These are phyloP conservation scores for Mimumesa dahlbomi DNA, from an alignment of 2,888 invertebrate genomes.

Conservation along the genomic window DNA sequence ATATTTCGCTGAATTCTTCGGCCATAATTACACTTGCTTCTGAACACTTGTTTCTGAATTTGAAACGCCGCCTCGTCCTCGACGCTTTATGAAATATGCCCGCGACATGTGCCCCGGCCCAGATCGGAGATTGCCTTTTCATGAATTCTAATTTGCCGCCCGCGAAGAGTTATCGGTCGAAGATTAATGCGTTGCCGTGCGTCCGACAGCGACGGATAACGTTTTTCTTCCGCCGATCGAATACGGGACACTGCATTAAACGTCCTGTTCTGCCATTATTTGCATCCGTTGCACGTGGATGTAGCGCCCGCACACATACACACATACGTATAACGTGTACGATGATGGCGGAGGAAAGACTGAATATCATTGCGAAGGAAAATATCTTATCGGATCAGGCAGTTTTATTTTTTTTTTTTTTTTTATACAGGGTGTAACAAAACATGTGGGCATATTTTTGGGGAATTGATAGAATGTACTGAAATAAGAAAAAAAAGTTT, in stretches of 20 bases:
- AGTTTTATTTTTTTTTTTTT: too few species aligned
- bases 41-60: slow-evolving; percentile 16
- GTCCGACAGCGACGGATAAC: slow-evolving; percentile 33
- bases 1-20: slow-evolving; percentile 53
- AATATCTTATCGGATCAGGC: too few species aligned
- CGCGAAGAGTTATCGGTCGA: slow-evolving; percentile 22
- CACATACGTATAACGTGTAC: too few species aligned
- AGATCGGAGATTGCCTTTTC: slow-evolving; percentile 18
- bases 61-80: slow-evolving; percentile 15
- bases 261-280: neutral
- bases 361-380: too few species aligned
- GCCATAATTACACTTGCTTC: slow-evolving; percentile 22
- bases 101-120: neutral
- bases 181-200: slow-evolving; percentile 31
- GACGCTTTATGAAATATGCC: slow-evolving; percentile 4
- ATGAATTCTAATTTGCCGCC: slow-evolving; percentile 42
- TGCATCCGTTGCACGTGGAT: neutral
- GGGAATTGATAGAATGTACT: too few species aligned
- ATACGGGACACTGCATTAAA: neutral
- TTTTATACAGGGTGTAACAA: too few species aligned
- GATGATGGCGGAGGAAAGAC: too few species aligned
- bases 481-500: too few species aligned
- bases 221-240: slow-evolving; percentile 36
- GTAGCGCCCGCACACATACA: too few species aligned
- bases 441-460: too few species aligned